Percentiles rank a stretch among this genome's conserved stretches.
phyloP scores from a whole-genome alignment of 2,888 invertebrate genomes.

The Lasioglossum figueresi region DNA sequence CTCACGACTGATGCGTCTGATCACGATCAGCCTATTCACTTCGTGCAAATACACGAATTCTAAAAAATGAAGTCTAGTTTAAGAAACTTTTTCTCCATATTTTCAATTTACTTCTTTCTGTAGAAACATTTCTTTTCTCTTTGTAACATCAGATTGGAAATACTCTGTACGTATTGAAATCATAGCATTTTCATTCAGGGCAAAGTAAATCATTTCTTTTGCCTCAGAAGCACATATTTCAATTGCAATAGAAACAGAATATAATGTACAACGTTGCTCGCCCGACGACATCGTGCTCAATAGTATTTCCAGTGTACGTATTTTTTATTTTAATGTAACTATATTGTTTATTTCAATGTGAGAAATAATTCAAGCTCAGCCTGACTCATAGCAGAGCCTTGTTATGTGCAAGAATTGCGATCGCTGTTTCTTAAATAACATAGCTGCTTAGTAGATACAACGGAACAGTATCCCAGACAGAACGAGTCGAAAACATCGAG shows the following conservation, averaged over 20 bases:
- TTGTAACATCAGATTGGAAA: too few relatives aligned
- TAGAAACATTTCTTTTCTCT: too few relatives aligned
- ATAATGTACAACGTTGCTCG: background rate
- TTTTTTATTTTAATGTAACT: background rate
- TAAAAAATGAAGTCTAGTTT: too few relatives aligned
- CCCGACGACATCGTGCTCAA: too few relatives aligned
- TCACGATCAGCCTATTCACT: too few relatives aligned
- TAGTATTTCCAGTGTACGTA: background rate
- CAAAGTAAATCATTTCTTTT: too few relatives aligned
- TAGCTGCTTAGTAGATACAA: slow-evolving; percentile 28
- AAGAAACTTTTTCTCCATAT: too few relatives aligned
- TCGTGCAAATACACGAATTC: too few relatives aligned
- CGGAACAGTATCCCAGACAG: slow-evolving; percentile 12
- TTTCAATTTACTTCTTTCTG: too few relatives aligned
- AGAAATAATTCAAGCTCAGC: background rate
- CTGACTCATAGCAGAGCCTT: slow-evolving; percentile 32
- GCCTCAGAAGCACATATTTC: background rate
- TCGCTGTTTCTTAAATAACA: slow-evolving; percentile 23
- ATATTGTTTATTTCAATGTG: background rate
- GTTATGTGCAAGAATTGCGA: background rate
- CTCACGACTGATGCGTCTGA: too few relatives aligned
- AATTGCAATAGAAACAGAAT: background rate
- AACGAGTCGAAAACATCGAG: slow-evolving; percentile 20
- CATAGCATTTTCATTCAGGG: too few relatives aligned
- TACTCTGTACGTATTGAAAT: too few relatives aligned